A percentile compares a stretch with the other conserved stretches of the same genome.
These are phyloP conservation scores for Diaphora mendica DNA, from an alignment of 2,888 invertebrate genomes.

Conservation along the genomic window DNA sequence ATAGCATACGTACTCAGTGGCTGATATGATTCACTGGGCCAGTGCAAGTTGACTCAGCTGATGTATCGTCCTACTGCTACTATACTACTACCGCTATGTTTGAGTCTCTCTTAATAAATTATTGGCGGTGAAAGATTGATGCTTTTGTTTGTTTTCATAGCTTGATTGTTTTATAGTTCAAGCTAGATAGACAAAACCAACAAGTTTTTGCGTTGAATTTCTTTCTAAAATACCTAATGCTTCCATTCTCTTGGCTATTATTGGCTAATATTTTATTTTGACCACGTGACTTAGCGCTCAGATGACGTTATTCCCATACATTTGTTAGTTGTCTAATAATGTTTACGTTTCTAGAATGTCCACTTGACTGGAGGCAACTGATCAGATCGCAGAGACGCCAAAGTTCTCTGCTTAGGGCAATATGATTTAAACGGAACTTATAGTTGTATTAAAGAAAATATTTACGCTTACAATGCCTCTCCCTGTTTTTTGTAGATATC, in stretches of 20 bases:
- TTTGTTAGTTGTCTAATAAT: too few species aligned
- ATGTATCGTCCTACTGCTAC: constrained; percentile 43
- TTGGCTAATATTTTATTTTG: too few species aligned
- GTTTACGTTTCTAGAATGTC: too few species aligned
- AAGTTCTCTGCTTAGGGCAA: too few species aligned
- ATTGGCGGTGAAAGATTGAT: constrained; percentile 43
- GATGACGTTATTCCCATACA: too few species aligned
- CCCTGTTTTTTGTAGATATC: not conserved
- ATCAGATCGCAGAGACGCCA: too few species aligned
- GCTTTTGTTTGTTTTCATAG: constrained; percentile 11
- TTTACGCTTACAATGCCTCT: not conserved
- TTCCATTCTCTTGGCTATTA: too few species aligned
- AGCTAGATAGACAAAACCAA: not conserved
- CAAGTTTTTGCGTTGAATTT: too few species aligned
- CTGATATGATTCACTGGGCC: constrained; percentile 55
- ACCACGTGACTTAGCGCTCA: too few species aligned
- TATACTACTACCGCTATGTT: constrained; percentile 20
- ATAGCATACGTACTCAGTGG: constrained; percentile 66
- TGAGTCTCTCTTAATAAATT: constrained; percentile 39
- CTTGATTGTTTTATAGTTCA: not conserved
- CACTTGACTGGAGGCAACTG: too few species aligned
- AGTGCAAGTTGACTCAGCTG: constrained; percentile 51
- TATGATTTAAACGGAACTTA: too few species aligned
- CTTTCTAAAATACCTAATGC: too few species aligned
- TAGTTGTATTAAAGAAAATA: not conserved